These are phyloP conservation scores for Geothlypis trichas DNA, from an alignment of 2,113 vertebrate genomes.

Conservation along the genomic window DNA sequence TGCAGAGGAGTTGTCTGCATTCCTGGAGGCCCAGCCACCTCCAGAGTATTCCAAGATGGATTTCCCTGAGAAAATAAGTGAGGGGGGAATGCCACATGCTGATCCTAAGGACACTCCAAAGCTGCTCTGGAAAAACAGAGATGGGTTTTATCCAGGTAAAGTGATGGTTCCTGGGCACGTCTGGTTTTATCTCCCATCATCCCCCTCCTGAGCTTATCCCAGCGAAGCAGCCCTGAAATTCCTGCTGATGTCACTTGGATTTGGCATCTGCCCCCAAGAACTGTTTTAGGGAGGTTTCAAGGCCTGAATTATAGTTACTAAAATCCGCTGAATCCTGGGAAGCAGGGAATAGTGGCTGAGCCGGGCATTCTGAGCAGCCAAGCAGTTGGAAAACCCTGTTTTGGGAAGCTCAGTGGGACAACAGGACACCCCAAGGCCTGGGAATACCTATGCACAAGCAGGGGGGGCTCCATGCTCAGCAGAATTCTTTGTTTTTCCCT, in stretches of 20 bases:
- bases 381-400: not conserved
- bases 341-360: not conserved
- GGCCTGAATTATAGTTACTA: not conserved
- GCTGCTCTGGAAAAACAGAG: not conserved
- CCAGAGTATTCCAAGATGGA: not conserved
- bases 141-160: not conserved
- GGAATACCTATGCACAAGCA: not conserved
- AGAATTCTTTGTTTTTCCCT: not conserved
- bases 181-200: not conserved
- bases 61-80: not conserved
- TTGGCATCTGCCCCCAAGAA: not conserved
- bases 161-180: not conserved
- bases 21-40: not conserved
- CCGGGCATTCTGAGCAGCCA: not conserved
- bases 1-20: rapidly evolving
- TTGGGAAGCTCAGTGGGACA: not conserved
- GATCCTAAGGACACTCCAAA: not conserved
- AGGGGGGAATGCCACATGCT: not conserved
- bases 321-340: not conserved
- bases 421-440: not conserved
- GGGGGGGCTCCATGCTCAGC: not conserved
- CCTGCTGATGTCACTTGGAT: not conserved
- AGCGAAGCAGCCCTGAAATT: not conserved
- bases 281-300: not conserved
- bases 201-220: not conserved